Evolutionary conservation across 2,888 invertebrate genomes (phyloP).

Genomic region (Imbricaverruca yamaguchii): DNA sequence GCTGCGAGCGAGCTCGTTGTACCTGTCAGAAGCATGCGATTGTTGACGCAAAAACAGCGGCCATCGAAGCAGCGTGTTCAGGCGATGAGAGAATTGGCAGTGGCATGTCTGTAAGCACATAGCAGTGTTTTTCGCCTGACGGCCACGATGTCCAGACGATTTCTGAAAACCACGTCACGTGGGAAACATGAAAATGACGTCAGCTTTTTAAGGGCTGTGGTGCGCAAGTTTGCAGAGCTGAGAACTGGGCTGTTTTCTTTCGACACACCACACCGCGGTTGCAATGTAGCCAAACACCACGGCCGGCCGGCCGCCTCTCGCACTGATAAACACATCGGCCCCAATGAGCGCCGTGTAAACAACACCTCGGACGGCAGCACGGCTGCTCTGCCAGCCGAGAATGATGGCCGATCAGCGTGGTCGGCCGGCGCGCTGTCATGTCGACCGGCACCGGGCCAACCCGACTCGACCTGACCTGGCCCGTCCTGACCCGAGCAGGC

Average conservation of each 20-base stretch:
- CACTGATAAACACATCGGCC: not conserved
- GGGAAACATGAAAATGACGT: too few species aligned
- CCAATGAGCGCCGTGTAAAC: not conserved
- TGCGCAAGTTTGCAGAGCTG: too few species aligned
- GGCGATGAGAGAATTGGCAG: not conserved
- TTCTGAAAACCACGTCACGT: not conserved
- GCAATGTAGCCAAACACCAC: too few species aligned
- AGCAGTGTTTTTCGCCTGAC: not conserved
- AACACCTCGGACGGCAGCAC: not conserved
- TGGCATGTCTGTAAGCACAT: constrained; percentile 11
- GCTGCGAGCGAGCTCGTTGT: not conserved
- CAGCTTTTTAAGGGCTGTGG: too few species aligned
- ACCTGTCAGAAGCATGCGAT: not conserved
- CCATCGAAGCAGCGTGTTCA: not conserved
- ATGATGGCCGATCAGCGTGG: too few species aligned
- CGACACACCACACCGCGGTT: too few species aligned
- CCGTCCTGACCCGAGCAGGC: too few species aligned
- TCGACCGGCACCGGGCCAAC: too few species aligned
- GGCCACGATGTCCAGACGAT: not conserved
- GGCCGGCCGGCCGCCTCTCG: not conserved
- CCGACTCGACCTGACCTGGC: too few species aligned
- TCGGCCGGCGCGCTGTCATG: too few species aligned
- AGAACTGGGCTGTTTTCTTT: too few species aligned
- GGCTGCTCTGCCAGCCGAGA: not conserved
- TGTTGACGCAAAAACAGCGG: not conserved